These are phyloP conservation scores for Ara ararauna DNA, from an alignment of 2,797 vertebrate genomes.

Conservation along the genomic window DNA sequence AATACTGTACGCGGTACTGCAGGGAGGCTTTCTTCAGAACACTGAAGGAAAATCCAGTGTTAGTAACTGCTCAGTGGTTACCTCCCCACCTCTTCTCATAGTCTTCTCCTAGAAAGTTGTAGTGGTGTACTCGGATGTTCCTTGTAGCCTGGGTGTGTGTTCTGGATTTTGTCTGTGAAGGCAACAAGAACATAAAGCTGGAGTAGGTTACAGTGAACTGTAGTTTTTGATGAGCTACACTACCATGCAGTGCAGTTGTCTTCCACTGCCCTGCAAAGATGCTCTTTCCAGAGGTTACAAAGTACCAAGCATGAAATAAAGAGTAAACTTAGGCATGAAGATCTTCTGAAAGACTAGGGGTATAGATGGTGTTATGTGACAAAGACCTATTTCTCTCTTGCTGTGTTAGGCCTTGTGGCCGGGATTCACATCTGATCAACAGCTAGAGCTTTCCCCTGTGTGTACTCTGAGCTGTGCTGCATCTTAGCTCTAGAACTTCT, in stretches of 20 bases:
- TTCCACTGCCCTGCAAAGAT: not conserved
- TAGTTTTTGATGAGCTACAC: not conserved
- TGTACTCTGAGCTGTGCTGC: not conserved
- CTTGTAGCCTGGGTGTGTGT: not conserved
- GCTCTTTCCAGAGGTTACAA: not conserved
- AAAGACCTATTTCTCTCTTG: not conserved
- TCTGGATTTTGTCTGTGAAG: not conserved
- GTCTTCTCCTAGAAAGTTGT: not conserved
- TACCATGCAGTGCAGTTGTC: not conserved
- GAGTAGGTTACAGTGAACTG: not conserved
- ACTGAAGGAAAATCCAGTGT: conserved; percentile 14
- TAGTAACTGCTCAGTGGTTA: not conserved
- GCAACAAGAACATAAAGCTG: not conserved
- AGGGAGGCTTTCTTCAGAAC: conserved; percentile 17
- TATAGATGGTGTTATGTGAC: not conserved
- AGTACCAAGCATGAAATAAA: not conserved
- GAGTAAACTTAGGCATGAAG: not conserved
- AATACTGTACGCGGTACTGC: conserved; percentile 35
- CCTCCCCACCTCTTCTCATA: not conserved
- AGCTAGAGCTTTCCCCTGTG: not conserved
- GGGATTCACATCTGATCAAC: not conserved
- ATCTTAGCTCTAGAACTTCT: not conserved
- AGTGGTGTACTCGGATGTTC: not conserved
- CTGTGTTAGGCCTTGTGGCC: not conserved
- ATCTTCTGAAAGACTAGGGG: not conserved